These are phyloP conservation scores for Eulemur macaco DNA, from an alignment of 2,113 vertebrate species.

Conservation along the genomic window DNA sequence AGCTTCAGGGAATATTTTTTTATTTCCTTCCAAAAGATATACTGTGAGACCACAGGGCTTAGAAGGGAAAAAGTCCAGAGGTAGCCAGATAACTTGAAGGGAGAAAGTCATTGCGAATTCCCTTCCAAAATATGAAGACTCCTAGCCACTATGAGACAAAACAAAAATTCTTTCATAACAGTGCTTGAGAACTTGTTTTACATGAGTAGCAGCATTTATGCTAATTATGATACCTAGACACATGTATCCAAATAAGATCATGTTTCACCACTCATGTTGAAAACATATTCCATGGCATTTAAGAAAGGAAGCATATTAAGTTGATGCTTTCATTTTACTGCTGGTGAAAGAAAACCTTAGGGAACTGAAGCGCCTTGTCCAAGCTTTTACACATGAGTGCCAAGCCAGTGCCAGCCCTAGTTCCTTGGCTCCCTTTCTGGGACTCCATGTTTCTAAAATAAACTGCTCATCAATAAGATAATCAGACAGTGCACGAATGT, in stretches of 20 bases:
- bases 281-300: not conserved
- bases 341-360: not conserved
- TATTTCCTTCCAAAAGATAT: not conserved
- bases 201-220: not conserved
- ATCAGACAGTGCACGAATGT: not conserved
- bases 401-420: not conserved
- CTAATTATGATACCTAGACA: not conserved
- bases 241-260: not conserved
- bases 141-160: not conserved
- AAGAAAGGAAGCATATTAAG: not conserved
- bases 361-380: not conserved
- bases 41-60: not conserved
- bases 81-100: not conserved
- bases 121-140: not conserved
- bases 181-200: not conserved
- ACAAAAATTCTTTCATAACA: not conserved
- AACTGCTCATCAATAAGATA: not conserved
- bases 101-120: not conserved
- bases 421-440: not conserved
- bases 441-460: not conserved
- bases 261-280: not conserved
- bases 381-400: not conserved
- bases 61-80: not conserved
- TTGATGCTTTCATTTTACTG: not conserved
- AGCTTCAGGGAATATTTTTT: not conserved